Base-by-base conservation (phyloP, 2,113 vertebrate genomes). In the Lagopus muta region DNA sequence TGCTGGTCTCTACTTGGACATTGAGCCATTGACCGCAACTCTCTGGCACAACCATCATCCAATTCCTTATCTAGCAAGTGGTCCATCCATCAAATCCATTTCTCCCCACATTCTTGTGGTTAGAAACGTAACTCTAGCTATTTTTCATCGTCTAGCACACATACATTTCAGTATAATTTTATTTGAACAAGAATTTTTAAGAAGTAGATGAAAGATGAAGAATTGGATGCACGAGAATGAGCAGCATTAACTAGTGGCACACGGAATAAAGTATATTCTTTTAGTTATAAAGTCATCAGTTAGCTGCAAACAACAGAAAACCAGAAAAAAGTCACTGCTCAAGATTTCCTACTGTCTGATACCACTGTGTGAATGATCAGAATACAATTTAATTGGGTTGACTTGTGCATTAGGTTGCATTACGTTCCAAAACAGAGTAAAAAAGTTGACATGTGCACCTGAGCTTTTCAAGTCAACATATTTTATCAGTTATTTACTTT, bases 401-500 rank as follows among this genome's bases (percentile, higher is more conserved):
- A n/a, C 79, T 66, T 75, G 82, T 72, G 92, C 25, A 28, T 54
- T 54, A 91, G 88, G 94, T 95, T 82, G 91, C 67, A 18, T 58
- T 91, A 34, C 5, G 24, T 54, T 82, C 61, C 64, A 76, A 11
- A 1, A 36, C 16, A 65, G 20, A 3, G 28, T 0, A 7, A 80
- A 94, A 79, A 25, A 69, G 24, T 25, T 8, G 5, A 72, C 42
- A 27, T 6, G 64, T 3, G 2, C 72, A 73, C 40, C 1, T 19
- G 66, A 47, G 52, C 52, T 95, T 86, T 88, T 90, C 77, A n/a
- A n/a, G n/a, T 76, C 62, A 50, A 40, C n/a, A 95, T 90, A 92
- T 95, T 76, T 91, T 94, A 91, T 92, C 93, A 71, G 55, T 55
- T 88, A 32, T 74, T 77, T 91, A 87, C 82, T 92, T 88, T 13